phyloP scores from a whole-genome alignment of 2,888 invertebrate genomes.

The Habroteleia sp. region DNA sequence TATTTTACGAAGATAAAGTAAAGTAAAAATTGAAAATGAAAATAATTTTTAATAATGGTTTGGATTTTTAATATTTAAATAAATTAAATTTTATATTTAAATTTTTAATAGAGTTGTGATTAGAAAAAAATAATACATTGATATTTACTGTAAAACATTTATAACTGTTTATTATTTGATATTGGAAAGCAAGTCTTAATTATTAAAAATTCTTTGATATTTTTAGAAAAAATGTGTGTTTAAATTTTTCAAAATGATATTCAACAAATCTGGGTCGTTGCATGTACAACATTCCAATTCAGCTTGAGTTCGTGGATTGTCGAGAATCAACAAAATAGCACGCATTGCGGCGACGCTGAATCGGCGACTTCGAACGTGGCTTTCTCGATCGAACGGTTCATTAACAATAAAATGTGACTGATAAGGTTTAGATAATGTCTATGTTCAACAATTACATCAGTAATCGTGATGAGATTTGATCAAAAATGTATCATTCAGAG shows the following conservation, averaged over 20 bases:
- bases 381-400: constrained; percentile 6
- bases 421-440: background rate
- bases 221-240: too few species aligned
- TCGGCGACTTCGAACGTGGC: constrained; percentile 27
- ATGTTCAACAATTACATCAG: background rate
- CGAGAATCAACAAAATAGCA: constrained; percentile 36
- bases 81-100: too few species aligned
- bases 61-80: too few species aligned
- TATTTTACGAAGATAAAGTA: too few species aligned
- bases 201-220: too few species aligned
- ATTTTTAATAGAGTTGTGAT: too few species aligned
- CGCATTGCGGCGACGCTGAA: constrained; percentile 27
- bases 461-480: constrained; percentile 1
- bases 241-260: constrained; percentile 4
- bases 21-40: too few species aligned
- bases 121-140: too few species aligned
- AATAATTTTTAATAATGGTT: too few species aligned
- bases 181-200: too few species aligned
- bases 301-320: background rate
- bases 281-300: constrained; percentile 40
- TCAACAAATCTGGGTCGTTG: constrained; percentile 29
- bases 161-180: too few species aligned
- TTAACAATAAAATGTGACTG: constrained; percentile 13
- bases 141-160: too few species aligned
- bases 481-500: background rate